These are phyloP conservation scores for Dascyllus trimaculatus DNA, from an alignment of 2,113 vertebrate species.

Conservation along the genomic window DNA sequence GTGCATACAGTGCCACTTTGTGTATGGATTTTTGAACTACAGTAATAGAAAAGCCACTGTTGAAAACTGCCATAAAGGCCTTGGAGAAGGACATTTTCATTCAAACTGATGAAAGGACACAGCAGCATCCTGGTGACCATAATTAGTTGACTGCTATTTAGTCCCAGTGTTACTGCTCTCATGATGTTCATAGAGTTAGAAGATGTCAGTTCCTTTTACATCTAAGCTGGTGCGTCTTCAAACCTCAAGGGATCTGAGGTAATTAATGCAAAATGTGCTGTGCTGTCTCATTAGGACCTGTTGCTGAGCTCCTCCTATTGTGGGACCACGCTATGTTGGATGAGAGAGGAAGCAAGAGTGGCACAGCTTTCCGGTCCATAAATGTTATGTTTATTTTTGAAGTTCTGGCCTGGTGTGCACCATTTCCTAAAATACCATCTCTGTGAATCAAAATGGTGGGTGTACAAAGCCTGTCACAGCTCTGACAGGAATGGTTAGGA, in stretches of 20 bases:
- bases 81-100: neutral
- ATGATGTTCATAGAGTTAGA: too few species aligned
- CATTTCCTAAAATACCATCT: conserved; percentile 74
- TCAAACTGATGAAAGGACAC: neutral
- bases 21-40: too few species aligned
- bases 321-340: conserved; percentile 43
- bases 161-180: too few species aligned
- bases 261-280: conserved; percentile 36
- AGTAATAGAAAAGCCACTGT: neutral
- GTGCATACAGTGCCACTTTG: too few species aligned
- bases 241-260: neutral
- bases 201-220: neutral
- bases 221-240: neutral
- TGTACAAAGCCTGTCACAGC: conserved; percentile 56
- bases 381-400: conserved; percentile 81
- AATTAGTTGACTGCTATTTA: too few species aligned
- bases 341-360: conserved; percentile 69
- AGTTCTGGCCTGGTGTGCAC: conserved; percentile 66
- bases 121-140: neutral
- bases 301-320: conserved; percentile 52
- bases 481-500: conserved; percentile 62
- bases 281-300: conserved; percentile 54
- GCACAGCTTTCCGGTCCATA: conserved; percentile 73
- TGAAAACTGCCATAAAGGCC: neutral
- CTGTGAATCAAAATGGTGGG: conserved; percentile 72